Percentiles rank a stretch among this genome's conserved stretches.
Evolutionary conservation across 2,888 invertebrate species (phyloP).

Genomic region (Pristionchus japonicus): DNA sequence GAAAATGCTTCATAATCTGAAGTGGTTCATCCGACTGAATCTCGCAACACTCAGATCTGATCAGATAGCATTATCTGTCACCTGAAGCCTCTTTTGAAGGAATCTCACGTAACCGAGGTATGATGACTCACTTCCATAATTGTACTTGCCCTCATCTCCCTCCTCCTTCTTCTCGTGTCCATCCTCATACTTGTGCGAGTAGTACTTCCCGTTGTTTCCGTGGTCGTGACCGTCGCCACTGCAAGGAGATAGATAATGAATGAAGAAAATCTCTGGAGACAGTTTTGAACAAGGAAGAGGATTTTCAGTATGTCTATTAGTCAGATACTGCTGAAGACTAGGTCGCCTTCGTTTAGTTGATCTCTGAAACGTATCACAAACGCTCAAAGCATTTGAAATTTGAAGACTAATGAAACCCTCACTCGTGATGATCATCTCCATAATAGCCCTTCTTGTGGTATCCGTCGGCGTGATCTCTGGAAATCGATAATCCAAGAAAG

Average conservation of each 20-base stretch:
- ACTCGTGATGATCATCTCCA: background rate
- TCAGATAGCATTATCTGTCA: too few relatives aligned
- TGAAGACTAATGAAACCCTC: background rate
- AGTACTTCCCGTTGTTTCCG: background rate
- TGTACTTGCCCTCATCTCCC: constrained; percentile 23
- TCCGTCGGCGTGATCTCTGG: constrained; percentile 12
- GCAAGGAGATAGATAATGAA: background rate
- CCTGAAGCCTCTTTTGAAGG: too few relatives aligned
- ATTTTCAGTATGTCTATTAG: too few relatives aligned
- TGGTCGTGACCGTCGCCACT: background rate
- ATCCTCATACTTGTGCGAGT: constrained; percentile 37
- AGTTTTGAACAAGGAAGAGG: too few relatives aligned
- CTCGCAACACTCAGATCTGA: background rate
- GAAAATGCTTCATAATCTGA: background rate
- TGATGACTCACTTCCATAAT: constrained; percentile 32
- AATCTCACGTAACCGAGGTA: too few relatives aligned
- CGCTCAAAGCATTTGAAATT: too few relatives aligned
- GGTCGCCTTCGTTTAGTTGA: background rate
- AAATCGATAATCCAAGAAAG: background rate
- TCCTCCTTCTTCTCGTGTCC: constrained; percentile 32
- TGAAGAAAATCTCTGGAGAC: too few relatives aligned
- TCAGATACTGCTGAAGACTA: background rate
- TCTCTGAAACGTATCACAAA: too few relatives aligned
- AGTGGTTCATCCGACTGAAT: background rate
- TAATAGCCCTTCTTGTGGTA: background rate